A percentile compares a stretch with the other conserved stretches of the same genome.
Conservation (phyloP, 2,113 vertebrate genomes). For the Origma solitaria region DNA sequence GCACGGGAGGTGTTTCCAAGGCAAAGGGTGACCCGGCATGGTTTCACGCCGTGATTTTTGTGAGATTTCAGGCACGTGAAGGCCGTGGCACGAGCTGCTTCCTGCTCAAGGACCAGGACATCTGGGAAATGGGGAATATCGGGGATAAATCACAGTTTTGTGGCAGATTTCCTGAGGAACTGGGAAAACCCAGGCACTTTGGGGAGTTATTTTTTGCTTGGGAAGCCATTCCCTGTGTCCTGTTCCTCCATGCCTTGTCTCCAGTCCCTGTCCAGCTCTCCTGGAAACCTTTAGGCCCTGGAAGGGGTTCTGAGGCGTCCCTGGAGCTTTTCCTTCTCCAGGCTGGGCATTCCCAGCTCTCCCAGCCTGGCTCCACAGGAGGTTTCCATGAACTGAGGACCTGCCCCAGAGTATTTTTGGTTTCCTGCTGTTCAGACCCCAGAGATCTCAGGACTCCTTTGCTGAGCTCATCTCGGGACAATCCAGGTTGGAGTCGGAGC, state of each 20-base stretch:
- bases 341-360: accelerated
- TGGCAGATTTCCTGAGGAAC: background rate
- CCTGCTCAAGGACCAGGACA: background rate
- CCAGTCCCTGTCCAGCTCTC: background rate
- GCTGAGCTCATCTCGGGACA: background rate
- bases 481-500: accelerated
- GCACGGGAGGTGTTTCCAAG: background rate
- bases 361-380: background rate
- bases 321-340: accelerated
- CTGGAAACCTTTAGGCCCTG: background rate
- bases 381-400: background rate
- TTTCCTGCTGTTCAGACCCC: background rate
- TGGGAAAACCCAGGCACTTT: accelerated
- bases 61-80: background rate
- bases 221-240: background rate
- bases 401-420: background rate
- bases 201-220: accelerated
- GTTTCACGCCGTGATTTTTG: accelerated
- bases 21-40: background rate
- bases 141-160: accelerated
- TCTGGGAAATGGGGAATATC: accelerated
- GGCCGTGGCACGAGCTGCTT: accelerated
- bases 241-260: background rate
- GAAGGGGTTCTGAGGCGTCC: background rate
- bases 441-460: background rate